phyloP scores from a whole-genome alignment of 2,888 invertebrate species.

The Meteorus colon region DNA sequence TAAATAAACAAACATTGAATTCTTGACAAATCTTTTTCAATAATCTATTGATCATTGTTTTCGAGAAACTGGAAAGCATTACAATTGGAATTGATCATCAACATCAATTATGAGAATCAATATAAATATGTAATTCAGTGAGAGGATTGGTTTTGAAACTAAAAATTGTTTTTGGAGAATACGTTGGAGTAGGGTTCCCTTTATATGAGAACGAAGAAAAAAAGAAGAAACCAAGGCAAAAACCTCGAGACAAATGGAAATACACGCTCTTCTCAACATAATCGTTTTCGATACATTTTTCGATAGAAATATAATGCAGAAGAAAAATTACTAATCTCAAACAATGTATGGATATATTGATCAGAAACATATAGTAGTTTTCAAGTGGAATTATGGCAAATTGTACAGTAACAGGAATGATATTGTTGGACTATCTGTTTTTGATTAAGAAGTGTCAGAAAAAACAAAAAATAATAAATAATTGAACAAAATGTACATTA shows the following conservation, averaged over 20 bases:
- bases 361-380: conserved; percentile 31
- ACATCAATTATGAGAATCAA: conserved; percentile 44
- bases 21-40: not conserved
- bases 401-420: conserved; percentile 40
- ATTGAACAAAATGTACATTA: conserved; percentile 47
- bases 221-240: not conserved
- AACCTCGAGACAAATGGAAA: conserved; percentile 22
- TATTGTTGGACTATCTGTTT: conserved; percentile 41
- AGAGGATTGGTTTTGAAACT: not conserved
- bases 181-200: not conserved
- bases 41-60: conserved; percentile 26
- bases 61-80: conserved; percentile 35
- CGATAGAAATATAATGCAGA: not conserved
- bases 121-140: conserved; percentile 24
- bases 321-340: conserved; percentile 20
- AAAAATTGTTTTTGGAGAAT: not conserved
- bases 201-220: conserved; percentile 4
- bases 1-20: not conserved
- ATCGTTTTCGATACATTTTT: not conserved
- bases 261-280: not conserved
- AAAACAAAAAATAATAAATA: conserved; percentile 16
- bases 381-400: conserved; percentile 44
- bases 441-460: conserved; percentile 25
- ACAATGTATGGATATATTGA: not conserved
- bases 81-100: conserved; percentile 29